These are phyloP conservation scores for Scolopax mira DNA, from an alignment of 2,113 vertebrate genomes.

Conservation along the genomic window DNA sequence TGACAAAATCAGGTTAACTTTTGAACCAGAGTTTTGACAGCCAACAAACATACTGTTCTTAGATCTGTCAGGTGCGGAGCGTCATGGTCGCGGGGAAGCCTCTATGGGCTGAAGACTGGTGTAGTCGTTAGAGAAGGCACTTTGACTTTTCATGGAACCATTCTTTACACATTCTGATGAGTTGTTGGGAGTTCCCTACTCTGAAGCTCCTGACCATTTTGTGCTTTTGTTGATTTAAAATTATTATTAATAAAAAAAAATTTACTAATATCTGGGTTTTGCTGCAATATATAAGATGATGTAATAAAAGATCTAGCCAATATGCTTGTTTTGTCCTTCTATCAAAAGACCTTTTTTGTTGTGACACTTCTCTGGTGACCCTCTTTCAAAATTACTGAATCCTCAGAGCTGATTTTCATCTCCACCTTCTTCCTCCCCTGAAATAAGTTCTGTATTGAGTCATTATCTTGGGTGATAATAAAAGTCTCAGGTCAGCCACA, in stretches of 20 bases:
- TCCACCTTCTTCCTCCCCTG: not conserved
- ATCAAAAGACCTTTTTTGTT: not conserved
- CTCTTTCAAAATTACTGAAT: not conserved
- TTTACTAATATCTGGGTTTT: not conserved
- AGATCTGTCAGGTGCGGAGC: not conserved
- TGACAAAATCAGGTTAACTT: not conserved
- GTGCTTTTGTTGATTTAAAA: not conserved
- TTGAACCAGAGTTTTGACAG: not conserved
- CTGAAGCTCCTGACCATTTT: not conserved
- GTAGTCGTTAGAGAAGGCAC: not conserved
- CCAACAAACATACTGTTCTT: not conserved
- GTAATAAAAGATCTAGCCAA: not conserved
- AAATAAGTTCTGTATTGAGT: not conserved
- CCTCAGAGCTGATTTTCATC: not conserved
- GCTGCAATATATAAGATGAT: not conserved
- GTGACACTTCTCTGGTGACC: fast-evolving
- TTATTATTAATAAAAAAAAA: not conserved
- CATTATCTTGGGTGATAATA: not conserved
- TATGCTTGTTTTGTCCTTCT: not conserved
- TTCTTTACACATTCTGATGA: not conserved
- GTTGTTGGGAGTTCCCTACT: not conserved
- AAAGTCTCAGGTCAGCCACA: not conserved
- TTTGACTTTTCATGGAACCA: not conserved
- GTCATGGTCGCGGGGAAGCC: not conserved
- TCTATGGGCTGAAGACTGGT: not conserved